Evolutionary conservation across 2,888 invertebrate species (phyloP), one percentile per base, ranked within the genome.

Genomic region (Apotomis betuletana): DNA sequence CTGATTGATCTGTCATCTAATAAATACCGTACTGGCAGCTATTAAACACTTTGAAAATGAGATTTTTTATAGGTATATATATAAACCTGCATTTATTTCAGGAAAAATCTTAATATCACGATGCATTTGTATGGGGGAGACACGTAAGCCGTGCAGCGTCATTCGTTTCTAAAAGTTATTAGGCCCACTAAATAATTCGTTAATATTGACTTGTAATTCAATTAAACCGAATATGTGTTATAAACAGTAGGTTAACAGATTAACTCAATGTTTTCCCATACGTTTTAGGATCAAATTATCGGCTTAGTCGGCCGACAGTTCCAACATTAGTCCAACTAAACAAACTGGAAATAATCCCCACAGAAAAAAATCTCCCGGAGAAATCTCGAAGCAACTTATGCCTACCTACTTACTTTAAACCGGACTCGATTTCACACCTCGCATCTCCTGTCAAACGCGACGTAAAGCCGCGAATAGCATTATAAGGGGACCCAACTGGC

Each of bases 381-480:
- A 83, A 79, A 80, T 86, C 83, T 90, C 89, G 90, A 87, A 87
- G 88, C 83, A 84, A 79, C 88, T 85, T 90, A 91, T 89, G 89
- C 83, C 63, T 68, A 63, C 67, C 62, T 72, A 68, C 72, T 72
- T 72, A 72, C 87, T 84, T 90, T 87, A 88, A 91, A 92, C 90
- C 86, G 89, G 90, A 89, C 89, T 88, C 92, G 89, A 93, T 92
- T 93, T 92, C 90, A 92, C 90, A 90, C 89, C 92, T 91, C 90
- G 86, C 89, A 91, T 87, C 87, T 90, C 91, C 90, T 92, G 93
- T 93, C 93, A 93, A 86, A 87, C 74, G 79, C 88, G 93, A 92
- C 93, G 88, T 83, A 92, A 92, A 93, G 92, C 93, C 85, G 86
- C 87, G 87, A 91, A 91, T 88, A 86, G 88, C 83, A 90, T 91